Percentiles rank a stretch among this genome's conserved stretches.
Conservation (phyloP, 2,113 vertebrate species). For the Gopherus flavomarginatus region DNA sequence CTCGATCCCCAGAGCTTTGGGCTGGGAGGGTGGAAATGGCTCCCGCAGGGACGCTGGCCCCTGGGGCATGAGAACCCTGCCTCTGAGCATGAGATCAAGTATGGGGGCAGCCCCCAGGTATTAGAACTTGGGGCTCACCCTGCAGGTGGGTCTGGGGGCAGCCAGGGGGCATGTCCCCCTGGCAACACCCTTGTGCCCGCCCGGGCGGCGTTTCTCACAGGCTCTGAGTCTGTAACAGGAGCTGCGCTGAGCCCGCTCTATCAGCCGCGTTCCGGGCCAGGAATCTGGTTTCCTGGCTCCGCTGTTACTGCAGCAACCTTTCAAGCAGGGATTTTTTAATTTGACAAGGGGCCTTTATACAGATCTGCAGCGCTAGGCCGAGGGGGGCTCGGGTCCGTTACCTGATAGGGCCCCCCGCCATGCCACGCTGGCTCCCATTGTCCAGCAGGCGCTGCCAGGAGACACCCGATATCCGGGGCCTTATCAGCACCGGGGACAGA, state of each 20-base stretch:
- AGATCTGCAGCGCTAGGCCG: neutral
- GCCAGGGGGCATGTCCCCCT: accelerated
- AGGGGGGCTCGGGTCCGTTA: conserved; percentile 1
- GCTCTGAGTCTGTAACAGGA: conserved; percentile 5
- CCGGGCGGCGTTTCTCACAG: neutral
- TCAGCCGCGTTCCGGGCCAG: neutral
- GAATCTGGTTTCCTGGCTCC: conserved; percentile 53
- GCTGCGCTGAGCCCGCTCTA: neutral
- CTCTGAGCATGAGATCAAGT: neutral
- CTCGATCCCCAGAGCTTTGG: neutral
- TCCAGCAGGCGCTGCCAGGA: neutral
- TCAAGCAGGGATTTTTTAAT: neutral
- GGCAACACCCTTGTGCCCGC: neutral
- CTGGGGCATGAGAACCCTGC: neutral
- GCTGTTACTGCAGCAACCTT: conserved; percentile 50
- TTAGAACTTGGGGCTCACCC: neutral
- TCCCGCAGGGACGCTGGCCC: accelerated
- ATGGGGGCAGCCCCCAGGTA: neutral
- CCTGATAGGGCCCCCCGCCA: neutral
- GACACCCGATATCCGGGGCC: neutral
- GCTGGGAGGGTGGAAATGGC: neutral
- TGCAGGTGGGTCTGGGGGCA: neutral
- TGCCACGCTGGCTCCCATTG: neutral
- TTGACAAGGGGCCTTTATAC: conserved; percentile 54
- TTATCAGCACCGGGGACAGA: neutral